These are phyloP conservation scores for Lineus longissimus DNA, from an alignment of 1,140 invertebrate genomes.

Conservation along the genomic window DNA sequence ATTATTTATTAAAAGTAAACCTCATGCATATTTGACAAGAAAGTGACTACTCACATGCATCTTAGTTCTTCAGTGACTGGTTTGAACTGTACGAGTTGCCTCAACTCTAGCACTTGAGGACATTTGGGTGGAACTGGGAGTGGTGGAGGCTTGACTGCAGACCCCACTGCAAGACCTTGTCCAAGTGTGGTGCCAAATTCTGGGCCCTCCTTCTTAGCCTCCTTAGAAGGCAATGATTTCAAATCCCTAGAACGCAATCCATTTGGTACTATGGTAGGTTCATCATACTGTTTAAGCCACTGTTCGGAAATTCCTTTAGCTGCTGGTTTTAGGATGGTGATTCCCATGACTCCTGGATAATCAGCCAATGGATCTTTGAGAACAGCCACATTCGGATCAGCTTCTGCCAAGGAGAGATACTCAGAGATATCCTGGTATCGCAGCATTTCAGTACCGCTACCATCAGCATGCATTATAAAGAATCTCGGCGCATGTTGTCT, in stretches of 20 bases:
- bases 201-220: conserved; percentile 43
- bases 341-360: conserved; percentile 42
- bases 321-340: conserved; percentile 47
- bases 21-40: no score
- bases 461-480: conserved; percentile 49
- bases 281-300: conserved; percentile 48
- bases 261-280: conserved; percentile 46
- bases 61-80: conserved; percentile 35
- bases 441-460: conserved; percentile 49
- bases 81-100: conserved; percentile 50
- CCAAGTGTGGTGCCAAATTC: conserved; percentile 47
- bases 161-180: conserved; percentile 41
- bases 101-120: conserved; percentile 40
- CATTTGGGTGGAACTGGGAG: conserved; percentile 40
- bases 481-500: conserved; percentile 48
- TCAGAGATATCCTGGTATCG: conserved; percentile 46
- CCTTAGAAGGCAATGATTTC: conserved; percentile 42
- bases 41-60: conserved; percentile 29
- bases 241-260: conserved; percentile 45
- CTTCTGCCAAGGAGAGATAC: conserved; percentile 39
- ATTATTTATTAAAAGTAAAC: no score
- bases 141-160: conserved; percentile 23
- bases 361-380: conserved; percentile 47
- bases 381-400: conserved; percentile 46
- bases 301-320: conserved; percentile 35